Evolutionary conservation across 2,113 vertebrate genomes (phyloP).

Genomic region (Phasianus colchicus): DNA sequence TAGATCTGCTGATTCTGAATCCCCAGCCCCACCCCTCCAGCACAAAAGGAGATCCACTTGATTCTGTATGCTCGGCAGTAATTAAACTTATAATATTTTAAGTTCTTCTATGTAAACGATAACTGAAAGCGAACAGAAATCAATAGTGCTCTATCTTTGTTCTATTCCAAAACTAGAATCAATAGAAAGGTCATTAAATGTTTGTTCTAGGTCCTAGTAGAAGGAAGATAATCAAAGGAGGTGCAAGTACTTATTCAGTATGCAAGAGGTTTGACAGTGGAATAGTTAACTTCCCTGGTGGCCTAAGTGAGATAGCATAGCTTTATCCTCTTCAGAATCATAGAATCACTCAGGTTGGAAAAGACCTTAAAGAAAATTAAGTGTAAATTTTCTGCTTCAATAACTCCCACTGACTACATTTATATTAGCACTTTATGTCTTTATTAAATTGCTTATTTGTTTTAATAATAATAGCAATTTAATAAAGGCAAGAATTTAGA

Average conservation of each 20-base stretch:
- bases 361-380: slow-evolving; percentile 75
- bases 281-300: slow-evolving; percentile 97
- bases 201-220: slow-evolving; percentile 81
- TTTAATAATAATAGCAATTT: slow-evolving; percentile 85
- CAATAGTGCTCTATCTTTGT: slow-evolving; percentile 16
- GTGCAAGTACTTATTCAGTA: slow-evolving; percentile 84
- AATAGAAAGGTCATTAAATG: slow-evolving; percentile 84
- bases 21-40: not conserved
- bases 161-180: slow-evolving; percentile 65
- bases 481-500: slow-evolving; percentile 77
- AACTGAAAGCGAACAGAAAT: slow-evolving; percentile 61
- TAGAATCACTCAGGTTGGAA: no score
- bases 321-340: slow-evolving; percentile 87
- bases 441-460: slow-evolving; percentile 92
- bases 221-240: slow-evolving; percentile 88
- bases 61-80: not conserved
- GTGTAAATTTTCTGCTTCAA: slow-evolving; percentile 87
- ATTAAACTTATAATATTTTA: not conserved
- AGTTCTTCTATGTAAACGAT: slow-evolving; percentile 38
- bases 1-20: not conserved
- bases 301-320: slow-evolving; percentile 89
- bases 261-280: slow-evolving; percentile 85
- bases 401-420: slow-evolving; percentile 82
- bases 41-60: not conserved
- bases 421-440: slow-evolving; percentile 83